Conservation (phyloP, 2,113 vertebrate genomes). For the Trematomus loennbergii region DNA sequence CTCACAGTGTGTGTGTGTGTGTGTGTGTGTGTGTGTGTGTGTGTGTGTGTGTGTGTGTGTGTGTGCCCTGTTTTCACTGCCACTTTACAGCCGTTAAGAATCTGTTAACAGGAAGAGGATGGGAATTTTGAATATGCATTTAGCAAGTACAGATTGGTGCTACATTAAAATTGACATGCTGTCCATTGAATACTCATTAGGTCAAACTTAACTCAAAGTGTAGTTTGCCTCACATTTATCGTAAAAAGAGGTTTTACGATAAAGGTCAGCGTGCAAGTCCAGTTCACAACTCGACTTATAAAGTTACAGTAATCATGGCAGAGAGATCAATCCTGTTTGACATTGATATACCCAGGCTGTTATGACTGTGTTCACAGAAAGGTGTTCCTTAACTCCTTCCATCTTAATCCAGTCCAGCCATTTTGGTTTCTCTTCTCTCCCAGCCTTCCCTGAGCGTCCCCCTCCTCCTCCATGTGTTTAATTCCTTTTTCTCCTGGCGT, state of each 20-base stretch:
- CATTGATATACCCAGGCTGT: slow-evolving; percentile 22
- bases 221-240: slow-evolving; percentile 29
- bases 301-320: slow-evolving; percentile 31
- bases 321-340: slow-evolving; percentile 16
- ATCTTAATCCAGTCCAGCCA: slow-evolving; percentile 73
- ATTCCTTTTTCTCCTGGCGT: slow-evolving; percentile 69
- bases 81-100: slow-evolving; percentile 53
- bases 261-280: slow-evolving; percentile 38
- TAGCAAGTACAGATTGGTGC: slow-evolving; percentile 13
- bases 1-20: neutral
- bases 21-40: slow-evolving; percentile 23
- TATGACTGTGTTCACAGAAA: slow-evolving; percentile 38
- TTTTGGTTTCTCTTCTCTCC: slow-evolving; percentile 70
- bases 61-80: slow-evolving; percentile 28
- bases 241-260: slow-evolving; percentile 28
- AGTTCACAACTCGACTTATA: slow-evolving; percentile 10
- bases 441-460: slow-evolving; percentile 33
- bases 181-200: slow-evolving; percentile 23
- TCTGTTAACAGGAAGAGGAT: slow-evolving; percentile 23
- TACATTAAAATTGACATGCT: slow-evolving; percentile 32
- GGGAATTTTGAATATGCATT: slow-evolving; percentile 34
- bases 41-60: neutral
- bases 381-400: slow-evolving; percentile 51
- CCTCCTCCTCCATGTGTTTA: slow-evolving; percentile 60
- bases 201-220: slow-evolving; percentile 45